Evolutionary conservation across 2,113 vertebrate genomes (phyloP).

Genomic region (Ginglymostoma cirratum): DNA sequence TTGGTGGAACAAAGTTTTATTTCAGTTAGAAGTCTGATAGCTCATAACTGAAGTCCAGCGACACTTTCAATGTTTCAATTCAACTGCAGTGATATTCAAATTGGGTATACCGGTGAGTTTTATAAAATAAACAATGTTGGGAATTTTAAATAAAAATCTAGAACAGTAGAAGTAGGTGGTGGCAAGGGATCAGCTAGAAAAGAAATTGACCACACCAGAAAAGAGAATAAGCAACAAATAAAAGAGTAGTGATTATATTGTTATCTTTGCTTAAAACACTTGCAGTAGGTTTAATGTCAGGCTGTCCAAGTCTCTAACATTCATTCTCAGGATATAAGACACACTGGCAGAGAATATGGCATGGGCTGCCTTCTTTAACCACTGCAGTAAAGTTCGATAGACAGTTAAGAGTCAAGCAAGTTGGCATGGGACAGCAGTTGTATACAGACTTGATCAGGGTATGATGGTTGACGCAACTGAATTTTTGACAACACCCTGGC

Average conservation of each 20-base stretch:
- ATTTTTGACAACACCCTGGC: not conserved
- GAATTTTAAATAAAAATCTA: not conserved
- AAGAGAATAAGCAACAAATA: not conserved
- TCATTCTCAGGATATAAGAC: not conserved
- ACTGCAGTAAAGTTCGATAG: no score
- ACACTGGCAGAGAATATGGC: not conserved
- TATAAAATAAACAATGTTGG: not conserved
- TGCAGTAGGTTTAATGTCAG: not conserved
- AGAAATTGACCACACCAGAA: not conserved
- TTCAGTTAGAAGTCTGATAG: not conserved
- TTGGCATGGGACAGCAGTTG: not conserved
- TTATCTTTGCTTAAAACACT: not conserved
- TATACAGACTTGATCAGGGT: not conserved
- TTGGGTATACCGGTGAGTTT: not conserved
- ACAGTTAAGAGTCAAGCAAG: not conserved
- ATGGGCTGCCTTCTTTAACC: no score
- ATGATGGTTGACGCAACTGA: not conserved
- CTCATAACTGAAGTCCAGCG: no score
- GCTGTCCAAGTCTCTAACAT: no score
- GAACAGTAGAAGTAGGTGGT: not conserved
- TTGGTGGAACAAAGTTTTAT: not conserved
- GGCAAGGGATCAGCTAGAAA: not conserved
- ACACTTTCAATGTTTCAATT: not conserved
- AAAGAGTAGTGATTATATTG: not conserved
- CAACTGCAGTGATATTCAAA: not conserved